phyloP scores from a whole-genome alignment of 2,113 vertebrate species.

The Furnarius figulus region DNA sequence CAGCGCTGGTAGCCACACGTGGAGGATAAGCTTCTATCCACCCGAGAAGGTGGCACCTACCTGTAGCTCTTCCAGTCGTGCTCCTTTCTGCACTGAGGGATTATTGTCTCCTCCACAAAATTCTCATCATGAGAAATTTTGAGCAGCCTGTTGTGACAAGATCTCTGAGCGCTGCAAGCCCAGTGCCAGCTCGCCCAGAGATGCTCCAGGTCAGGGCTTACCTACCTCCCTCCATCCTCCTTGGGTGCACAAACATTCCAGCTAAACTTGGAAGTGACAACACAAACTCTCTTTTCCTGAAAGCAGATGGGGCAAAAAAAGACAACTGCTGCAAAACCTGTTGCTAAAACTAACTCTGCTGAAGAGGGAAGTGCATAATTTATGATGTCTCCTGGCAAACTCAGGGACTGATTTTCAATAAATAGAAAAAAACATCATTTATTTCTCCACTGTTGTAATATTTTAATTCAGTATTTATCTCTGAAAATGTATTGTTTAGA shows the following conservation, averaged over 20 bases:
- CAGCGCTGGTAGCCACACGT: background rate
- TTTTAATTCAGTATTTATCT: background rate
- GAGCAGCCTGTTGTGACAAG: conserved; percentile 8
- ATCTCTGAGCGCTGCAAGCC: background rate
- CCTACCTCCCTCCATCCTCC: background rate
- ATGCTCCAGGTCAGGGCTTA: background rate
- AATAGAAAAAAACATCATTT: background rate
- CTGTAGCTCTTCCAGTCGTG: background rate
- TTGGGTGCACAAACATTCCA: background rate
- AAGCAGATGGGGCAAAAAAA: background rate
- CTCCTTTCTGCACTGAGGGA: background rate
- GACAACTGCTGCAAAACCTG: background rate
- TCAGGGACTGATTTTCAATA: background rate
- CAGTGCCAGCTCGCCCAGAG: fast-evolving
- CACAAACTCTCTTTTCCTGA: background rate
- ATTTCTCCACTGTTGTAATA: background rate
- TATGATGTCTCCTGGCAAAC: background rate
- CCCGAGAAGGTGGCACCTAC: background rate
- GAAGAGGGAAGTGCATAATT: background rate
- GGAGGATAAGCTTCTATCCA: background rate
- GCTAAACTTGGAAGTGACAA: background rate
- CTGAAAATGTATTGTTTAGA: background rate
- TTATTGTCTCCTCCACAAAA: background rate
- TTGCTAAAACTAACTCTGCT: background rate
- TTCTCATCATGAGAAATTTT: background rate